Percentiles rank a stretch among this genome's conserved stretches.
phyloP scores from a whole-genome alignment of 2,797 vertebrate genomes.

The Melopsittacus undulatus region DNA sequence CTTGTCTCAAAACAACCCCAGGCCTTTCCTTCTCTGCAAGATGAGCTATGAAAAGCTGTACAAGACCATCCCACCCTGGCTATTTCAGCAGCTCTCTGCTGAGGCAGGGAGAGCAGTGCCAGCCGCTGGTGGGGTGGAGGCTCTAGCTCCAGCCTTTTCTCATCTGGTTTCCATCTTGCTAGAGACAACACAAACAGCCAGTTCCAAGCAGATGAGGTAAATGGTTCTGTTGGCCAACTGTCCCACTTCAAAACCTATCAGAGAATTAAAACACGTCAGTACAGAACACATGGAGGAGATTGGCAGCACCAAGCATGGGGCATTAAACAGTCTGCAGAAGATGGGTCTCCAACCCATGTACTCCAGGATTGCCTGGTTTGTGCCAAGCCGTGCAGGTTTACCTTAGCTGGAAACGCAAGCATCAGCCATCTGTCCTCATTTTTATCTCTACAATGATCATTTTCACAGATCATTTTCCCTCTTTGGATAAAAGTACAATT shows the following conservation, averaged over 20 bases:
- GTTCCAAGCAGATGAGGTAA: background rate
- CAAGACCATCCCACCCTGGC: background rate
- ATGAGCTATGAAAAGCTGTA: background rate
- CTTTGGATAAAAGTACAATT: background rate
- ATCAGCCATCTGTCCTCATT: background rate
- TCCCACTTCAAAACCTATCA: background rate
- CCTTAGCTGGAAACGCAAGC: background rate
- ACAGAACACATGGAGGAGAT: background rate
- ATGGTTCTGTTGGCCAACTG: background rate
- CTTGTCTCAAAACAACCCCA: background rate
- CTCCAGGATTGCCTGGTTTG: background rate
- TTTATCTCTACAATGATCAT: background rate
- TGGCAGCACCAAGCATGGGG: rapidly evolving
- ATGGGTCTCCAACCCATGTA: background rate
- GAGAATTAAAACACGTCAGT: background rate
- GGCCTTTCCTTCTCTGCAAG: background rate
- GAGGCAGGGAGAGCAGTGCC: background rate
- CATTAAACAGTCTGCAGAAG: background rate
- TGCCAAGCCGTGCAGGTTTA: background rate
- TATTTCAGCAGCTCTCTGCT: background rate
- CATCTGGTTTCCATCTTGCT: background rate
- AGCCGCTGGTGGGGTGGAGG: background rate
- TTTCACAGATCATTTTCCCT: background rate
- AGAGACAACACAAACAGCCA: background rate
- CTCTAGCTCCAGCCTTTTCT: background rate